Evolutionary conservation across 1,140 invertebrate species (phyloP), one percentile per base, ranked within the genome.

Genomic region (Hermetia illucens): DNA sequence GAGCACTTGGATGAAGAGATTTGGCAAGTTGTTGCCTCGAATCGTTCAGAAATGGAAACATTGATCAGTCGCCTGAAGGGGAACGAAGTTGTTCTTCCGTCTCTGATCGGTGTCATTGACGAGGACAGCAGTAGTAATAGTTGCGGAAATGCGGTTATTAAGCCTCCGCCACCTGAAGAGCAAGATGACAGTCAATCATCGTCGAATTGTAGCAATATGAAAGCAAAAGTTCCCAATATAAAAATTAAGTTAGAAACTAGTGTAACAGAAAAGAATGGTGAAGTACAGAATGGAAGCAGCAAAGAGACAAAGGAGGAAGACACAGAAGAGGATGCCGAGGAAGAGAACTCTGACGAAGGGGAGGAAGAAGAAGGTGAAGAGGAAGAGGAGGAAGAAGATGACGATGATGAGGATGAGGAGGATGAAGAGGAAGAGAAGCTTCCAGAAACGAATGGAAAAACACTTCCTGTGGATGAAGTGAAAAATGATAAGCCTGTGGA

Each of bases 1-100:
- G 92, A 97, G 67, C 88, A 96, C 56, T 74, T 84, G 38, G 92
- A 96, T 66, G 91, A 96, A 54, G 89, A 95, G 56, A 88, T 84
- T 13, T 97, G 91, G 91, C 77, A 85, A 55, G 66, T 96, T 25
- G 79, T 95, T 44, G 91, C 89, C 43, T 86, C 76, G 78, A 79
- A 79, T 55, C 63, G 80, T 36, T 77, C 82, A 43, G 79, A 81
- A 45, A 63, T 90, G 41, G 74, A 78, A 15, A 68, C 71, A 49
- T 65, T 90, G 6, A 86, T 91, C 50, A 64, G 64, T 20, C 69
- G 76, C 39, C 61, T 90, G 20, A 75, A 76, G 31, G 70, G 72
- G 48, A 75, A 77, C 22, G 76, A 80, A 50, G 69, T 75, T 39
- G 63, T 69, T 3, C 51, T 66, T 15, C 67, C 66, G 39, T 62